Conservation (phyloP, 2,888 invertebrate species). For the Carabus problematicus region DNA sequence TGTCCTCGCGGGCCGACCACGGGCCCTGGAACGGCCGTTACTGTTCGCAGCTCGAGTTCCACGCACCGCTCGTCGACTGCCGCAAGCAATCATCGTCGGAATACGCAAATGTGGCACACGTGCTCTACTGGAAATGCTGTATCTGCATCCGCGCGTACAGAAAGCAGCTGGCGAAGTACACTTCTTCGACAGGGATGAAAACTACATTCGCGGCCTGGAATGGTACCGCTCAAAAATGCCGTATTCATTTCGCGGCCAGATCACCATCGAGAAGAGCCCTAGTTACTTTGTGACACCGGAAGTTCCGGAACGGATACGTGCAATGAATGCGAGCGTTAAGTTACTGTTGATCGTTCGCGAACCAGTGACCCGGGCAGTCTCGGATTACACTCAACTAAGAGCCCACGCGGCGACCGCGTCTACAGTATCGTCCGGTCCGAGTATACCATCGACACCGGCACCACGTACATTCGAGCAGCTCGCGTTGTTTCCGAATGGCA, state of each 20-base stretch:
- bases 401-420: slow-evolving; percentile 82
- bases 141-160: slow-evolving; percentile 90
- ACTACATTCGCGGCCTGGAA: slow-evolving; percentile 89
- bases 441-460: slow-evolving; percentile 53
- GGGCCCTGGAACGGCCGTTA: neutral
- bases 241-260: slow-evolving; percentile 87
- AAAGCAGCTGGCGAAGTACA: slow-evolving; percentile 95
- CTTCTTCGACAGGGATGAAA: slow-evolving; percentile 95
- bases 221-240: slow-evolving; percentile 98
- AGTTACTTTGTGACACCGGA: slow-evolving; percentile 96
- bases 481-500: slow-evolving; percentile 80
- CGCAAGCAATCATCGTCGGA: slow-evolving; percentile 90
- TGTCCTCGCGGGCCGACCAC: slow-evolving; percentile 56
- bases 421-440: slow-evolving; percentile 62
- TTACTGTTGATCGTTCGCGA: slow-evolving; percentile 93
- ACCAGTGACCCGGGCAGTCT: slow-evolving; percentile 94
- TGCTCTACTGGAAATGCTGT: slow-evolving; percentile 94
- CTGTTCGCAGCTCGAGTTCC: slow-evolving; percentile 58
- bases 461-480: slow-evolving; percentile 80
- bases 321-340: slow-evolving; percentile 93
- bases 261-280: slow-evolving; percentile 97
- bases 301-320: slow-evolving; percentile 92
- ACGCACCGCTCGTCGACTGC: slow-evolving; percentile 70
- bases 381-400: slow-evolving; percentile 93
- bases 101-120: slow-evolving; percentile 97